Percentiles rank a stretch among this genome's conserved stretches.
These are phyloP conservation scores for Subacronicta megacephala DNA, from an alignment of 2,888 invertebrate genomes.

Conservation along the genomic window DNA sequence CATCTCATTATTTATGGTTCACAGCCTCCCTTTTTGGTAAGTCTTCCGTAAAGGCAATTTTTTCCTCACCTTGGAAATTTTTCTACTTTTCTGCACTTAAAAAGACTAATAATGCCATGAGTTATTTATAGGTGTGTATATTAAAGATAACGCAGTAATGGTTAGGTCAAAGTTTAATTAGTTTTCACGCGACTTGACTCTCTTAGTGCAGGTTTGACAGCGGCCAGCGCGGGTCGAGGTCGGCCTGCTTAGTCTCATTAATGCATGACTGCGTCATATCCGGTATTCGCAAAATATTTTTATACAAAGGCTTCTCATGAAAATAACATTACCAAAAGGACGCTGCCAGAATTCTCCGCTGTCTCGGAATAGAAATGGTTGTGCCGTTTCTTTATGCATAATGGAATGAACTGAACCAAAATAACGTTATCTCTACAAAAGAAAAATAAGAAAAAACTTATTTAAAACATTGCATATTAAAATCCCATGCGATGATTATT, in stretches of 20 bases:
- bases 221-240: slow-evolving; percentile 69
- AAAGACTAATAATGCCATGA: slow-evolving; percentile 38
- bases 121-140: slow-evolving; percentile 45
- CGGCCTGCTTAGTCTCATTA: slow-evolving; percentile 76
- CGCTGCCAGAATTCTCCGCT: slow-evolving; percentile 29
- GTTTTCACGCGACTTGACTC: slow-evolving; percentile 75
- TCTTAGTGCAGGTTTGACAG: slow-evolving; percentile 65
- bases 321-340: slow-evolving; percentile 40
- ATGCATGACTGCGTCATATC: slow-evolving; percentile 55
- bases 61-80: slow-evolving; percentile 47
- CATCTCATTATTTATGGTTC: slow-evolving; percentile 78
- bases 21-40: slow-evolving; percentile 69
- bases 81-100: slow-evolving; percentile 40
- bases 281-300: slow-evolving; percentile 33
- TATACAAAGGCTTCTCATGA: slow-evolving; percentile 30
- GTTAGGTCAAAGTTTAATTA: slow-evolving; percentile 80
- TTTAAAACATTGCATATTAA: background rate
- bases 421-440: slow-evolving; percentile 31
- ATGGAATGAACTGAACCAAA: slow-evolving; percentile 33
- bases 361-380: slow-evolving; percentile 24
- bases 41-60: slow-evolving; percentile 62
- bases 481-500: background rate
- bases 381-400: slow-evolving; percentile 39
- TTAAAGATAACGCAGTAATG: slow-evolving; percentile 53
- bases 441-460: background rate